phyloP scores from a whole-genome alignment of 2,888 invertebrate species.

The Silvanus unidentatus region DNA sequence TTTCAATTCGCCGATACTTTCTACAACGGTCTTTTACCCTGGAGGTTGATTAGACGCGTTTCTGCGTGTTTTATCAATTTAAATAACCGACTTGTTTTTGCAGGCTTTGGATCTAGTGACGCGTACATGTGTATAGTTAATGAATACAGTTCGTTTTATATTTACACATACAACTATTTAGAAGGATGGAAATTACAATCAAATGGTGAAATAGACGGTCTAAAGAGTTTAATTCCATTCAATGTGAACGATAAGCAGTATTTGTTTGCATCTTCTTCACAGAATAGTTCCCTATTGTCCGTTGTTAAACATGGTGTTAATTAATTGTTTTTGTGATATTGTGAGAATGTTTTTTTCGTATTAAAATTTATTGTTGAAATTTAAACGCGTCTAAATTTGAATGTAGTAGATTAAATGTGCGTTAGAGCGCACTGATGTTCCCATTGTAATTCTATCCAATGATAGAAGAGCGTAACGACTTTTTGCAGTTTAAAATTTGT shows the following conservation, averaged over 20 bases:
- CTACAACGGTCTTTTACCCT: conserved; percentile 36
- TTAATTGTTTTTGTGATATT: conserved; percentile 16
- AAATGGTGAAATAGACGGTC: conserved; percentile 34
- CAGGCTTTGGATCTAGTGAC: conserved; percentile 37
- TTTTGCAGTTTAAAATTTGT: too few relatives aligned
- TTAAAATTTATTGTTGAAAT: background rate
- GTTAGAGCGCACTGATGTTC: too few relatives aligned
- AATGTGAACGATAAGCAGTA: conserved; percentile 31
- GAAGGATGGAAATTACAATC: conserved; percentile 40
- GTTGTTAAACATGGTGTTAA: conserved; percentile 33
- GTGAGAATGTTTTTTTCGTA: conserved; percentile 9
- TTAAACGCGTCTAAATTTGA: too few relatives aligned
- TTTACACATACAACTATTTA: conserved; percentile 38
- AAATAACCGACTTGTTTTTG: conserved; percentile 8
- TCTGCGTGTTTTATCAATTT: too few relatives aligned
- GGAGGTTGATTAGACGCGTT: conserved; percentile 25
- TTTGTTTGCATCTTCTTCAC: conserved; percentile 35
- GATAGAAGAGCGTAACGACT: too few relatives aligned
- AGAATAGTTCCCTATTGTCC: conserved; percentile 33
- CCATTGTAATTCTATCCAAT: too few relatives aligned
- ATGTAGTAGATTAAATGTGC: conserved; percentile 19
- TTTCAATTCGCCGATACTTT: conserved; percentile 30
- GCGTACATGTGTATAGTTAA: conserved; percentile 38
- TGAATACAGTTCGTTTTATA: conserved; percentile 31
- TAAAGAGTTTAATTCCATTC: conserved; percentile 37